These are phyloP conservation scores for Phymanthus crucifer DNA, from an alignment of 92 coral and sea anemone genomes.

Conservation along the genomic window DNA sequence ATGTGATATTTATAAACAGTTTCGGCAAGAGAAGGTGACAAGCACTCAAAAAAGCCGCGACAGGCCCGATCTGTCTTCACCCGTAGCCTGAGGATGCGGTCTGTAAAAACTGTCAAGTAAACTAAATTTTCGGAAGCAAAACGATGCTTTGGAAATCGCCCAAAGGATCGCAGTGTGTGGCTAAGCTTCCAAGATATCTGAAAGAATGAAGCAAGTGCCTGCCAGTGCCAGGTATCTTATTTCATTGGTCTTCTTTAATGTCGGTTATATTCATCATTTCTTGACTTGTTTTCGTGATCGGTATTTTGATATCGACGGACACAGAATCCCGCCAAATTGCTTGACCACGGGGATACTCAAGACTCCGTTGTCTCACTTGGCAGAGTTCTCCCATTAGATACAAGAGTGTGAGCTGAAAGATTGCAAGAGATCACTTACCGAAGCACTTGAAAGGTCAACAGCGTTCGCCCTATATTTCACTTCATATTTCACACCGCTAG, in stretches of 20 bases:
- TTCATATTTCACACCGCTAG: conserved; percentile 32
- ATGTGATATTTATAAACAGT: conserved; percentile 95
- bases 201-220: not conserved
- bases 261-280: not conserved
- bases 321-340: not conserved
- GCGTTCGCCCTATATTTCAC: conserved; percentile 54
- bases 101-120: conserved; percentile 25
- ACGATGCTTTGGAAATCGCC: conserved; percentile 29
- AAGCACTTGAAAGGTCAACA: conserved; percentile 81
- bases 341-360: not conserved
- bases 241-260: not conserved
- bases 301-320: not conserved
- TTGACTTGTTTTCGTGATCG: not conserved
- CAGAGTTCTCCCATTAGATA: conserved; percentile 25
- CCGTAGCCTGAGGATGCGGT: conserved; percentile 39
- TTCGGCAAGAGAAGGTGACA: conserved; percentile 97
- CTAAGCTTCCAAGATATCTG: not conserved
- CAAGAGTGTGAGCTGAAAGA: conserved; percentile 58
- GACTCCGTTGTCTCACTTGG: not conserved
- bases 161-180: conserved; percentile 37
- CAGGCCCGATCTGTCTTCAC: conserved; percentile 45
- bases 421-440: conserved; percentile 69
- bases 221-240: not conserved
- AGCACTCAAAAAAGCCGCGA: conserved; percentile 84
- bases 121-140: conserved; percentile 28